Evolutionary conservation across 2,888 invertebrate genomes (phyloP).

Genomic region (Didymodactylos carnosus): DNA sequence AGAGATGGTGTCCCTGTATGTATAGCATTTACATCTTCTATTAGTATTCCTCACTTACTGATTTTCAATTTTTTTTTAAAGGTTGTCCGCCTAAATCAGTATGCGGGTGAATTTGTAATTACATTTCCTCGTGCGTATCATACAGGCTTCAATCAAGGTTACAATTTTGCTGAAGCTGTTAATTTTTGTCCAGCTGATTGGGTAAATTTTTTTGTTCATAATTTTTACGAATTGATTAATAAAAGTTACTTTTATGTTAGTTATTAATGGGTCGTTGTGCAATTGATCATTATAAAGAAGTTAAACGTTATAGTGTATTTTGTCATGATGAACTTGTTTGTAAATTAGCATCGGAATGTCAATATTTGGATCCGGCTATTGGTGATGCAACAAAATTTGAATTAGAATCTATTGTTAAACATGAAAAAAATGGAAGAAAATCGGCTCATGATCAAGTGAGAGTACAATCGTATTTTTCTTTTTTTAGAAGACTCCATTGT

Average conservation of each 20-base stretch:
- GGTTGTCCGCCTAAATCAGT: constrained; percentile 68
- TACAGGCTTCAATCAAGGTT: constrained; percentile 96
- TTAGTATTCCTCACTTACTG: no score
- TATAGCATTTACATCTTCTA: no score
- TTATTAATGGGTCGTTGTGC: constrained; percentile 78
- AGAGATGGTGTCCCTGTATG: constrained; percentile 48
- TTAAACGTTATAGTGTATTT: constrained; percentile 86
- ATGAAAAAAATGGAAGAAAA: constrained; percentile 26
- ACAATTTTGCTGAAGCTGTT: constrained; percentile 97
- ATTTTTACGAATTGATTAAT: constrained; percentile 19
- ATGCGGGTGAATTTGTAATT: constrained; percentile 92
- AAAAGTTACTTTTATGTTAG: constrained; percentile 33
- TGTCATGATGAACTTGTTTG: constrained; percentile 94
- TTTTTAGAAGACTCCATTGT: no score
- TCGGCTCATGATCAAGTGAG: constrained; percentile 21
- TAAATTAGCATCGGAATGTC: constrained; percentile 75
- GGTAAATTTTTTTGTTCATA: constrained; percentile 40
- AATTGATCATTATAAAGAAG: constrained; percentile 71
- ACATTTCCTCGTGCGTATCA: constrained; percentile 99
- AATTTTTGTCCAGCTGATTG: constrained; percentile 98
- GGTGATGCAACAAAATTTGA: constrained; percentile 75
- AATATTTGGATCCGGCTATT: constrained; percentile 61
- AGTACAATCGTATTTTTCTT: no score
- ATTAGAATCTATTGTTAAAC: constrained; percentile 67
- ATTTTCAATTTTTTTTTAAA: no score